A percentile compares a stretch with the other conserved stretches of the same genome.
Evolutionary conservation across 1,140 invertebrate species (phyloP).

Genomic region (Drosophila watanabei): DNA sequence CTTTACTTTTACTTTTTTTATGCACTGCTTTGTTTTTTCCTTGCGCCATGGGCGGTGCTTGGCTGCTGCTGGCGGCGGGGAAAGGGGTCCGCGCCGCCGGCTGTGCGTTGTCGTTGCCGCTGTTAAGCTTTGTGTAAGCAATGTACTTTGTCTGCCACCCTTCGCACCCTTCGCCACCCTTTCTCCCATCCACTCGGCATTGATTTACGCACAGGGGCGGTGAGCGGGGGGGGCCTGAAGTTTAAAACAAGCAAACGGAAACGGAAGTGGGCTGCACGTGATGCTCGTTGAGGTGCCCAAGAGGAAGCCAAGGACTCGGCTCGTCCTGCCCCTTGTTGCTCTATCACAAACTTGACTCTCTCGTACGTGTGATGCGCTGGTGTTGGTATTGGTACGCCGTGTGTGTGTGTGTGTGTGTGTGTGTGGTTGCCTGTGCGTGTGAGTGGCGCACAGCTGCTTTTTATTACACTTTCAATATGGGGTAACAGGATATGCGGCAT

Average conservation of each 20-base stretch:
- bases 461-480: conserved; percentile 82
- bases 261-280: conserved; percentile 83
- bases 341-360: conserved; percentile 45
- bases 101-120: conserved; percentile 70
- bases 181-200: conserved; percentile 50
- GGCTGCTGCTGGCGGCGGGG: background rate
- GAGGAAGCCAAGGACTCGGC: conserved; percentile 58
- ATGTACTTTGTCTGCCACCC: conserved; percentile 74
- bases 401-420: conserved; percentile 3
- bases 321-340: conserved; percentile 43
- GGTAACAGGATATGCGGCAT: conserved; percentile 62
- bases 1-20: conserved; percentile 80
- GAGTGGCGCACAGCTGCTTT: conserved; percentile 69
- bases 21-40: conserved; percentile 78
- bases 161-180: background rate
- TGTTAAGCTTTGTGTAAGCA: conserved; percentile 84
- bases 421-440: conserved; percentile 8
- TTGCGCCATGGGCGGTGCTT: conserved; percentile 16
- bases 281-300: conserved; percentile 80
- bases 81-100: conserved; percentile 57
- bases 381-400: conserved; percentile 13
- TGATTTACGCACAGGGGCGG: conserved; percentile 67
- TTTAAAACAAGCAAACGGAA: conserved; percentile 82
- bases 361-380: conserved; percentile 19
- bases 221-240: conserved; percentile 37